Evolutionary conservation across 2,113 vertebrate species (phyloP).

Genomic region (Marmota monax): DNA sequence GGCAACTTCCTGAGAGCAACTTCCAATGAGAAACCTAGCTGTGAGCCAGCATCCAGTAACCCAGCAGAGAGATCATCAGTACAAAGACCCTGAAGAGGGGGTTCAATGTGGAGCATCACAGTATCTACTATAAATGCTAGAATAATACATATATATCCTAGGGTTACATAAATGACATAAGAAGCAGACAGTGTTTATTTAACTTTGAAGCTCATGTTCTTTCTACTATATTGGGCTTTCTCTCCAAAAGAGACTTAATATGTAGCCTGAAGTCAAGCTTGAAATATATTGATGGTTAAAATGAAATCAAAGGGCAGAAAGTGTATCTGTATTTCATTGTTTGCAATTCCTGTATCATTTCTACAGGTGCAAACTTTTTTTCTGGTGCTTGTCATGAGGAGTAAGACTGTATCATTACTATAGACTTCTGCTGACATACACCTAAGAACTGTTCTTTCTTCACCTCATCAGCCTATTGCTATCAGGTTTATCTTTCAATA

Average conservation of each 20-base stretch:
- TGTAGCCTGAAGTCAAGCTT: background rate
- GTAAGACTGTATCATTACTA: background rate
- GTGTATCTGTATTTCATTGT: background rate
- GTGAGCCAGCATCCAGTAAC: background rate
- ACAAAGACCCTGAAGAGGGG: background rate
- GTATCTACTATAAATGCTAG: background rate
- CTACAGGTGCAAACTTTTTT: background rate
- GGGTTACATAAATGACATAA: background rate
- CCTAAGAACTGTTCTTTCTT: background rate
- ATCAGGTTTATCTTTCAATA: background rate
- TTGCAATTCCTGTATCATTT: background rate
- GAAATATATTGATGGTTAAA: background rate
- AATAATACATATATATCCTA: background rate
- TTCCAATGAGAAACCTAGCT: background rate
- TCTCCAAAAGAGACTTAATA: background rate
- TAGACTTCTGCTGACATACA: background rate
- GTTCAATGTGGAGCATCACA: background rate
- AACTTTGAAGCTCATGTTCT: background rate
- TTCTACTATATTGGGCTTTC: background rate
- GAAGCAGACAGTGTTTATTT: background rate
- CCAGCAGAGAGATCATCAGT: background rate
- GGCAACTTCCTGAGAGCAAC: background rate
- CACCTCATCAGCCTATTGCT: background rate
- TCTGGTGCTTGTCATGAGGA: background rate
- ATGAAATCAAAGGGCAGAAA: slow-evolving; percentile 3